Conservation (phyloP, 2,888 invertebrate genomes). For the Acleris literana region DNA sequence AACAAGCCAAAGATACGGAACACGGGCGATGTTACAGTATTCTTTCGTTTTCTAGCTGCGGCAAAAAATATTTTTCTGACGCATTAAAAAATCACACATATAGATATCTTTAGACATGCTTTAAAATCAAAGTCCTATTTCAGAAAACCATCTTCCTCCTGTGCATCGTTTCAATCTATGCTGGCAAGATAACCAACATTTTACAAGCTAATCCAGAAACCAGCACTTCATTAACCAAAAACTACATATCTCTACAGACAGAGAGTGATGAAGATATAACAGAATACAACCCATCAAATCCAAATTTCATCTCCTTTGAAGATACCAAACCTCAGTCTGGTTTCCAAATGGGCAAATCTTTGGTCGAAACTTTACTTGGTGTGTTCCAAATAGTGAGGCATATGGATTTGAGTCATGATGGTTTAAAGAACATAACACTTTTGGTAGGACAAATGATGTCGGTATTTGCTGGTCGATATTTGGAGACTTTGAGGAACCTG, state of each 20-base stretch:
- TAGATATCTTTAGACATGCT: no score
- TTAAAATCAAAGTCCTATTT: not conserved
- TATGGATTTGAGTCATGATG: conserved; percentile 29
- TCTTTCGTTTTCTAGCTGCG: no score
- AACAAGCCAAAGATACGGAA: no score
- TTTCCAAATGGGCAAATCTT: conserved; percentile 20
- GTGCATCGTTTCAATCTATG: conserved; percentile 14
- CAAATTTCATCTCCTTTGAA: not conserved
- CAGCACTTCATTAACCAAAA: not conserved
- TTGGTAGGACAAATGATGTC: conserved; percentile 36
- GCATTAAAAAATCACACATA: no score
- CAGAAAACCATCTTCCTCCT: conserved; percentile 19
- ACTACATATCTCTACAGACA: not conserved
- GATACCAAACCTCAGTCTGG: conserved; percentile 2
- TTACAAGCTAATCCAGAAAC: conserved; percentile 1
- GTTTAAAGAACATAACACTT: conserved; percentile 29
- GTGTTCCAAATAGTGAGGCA: conserved; percentile 30
- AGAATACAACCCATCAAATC: conserved; percentile 8
- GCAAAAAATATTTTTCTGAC: no score
- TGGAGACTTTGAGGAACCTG: conserved; percentile 36
- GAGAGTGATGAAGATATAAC: not conserved
- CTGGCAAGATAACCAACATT: conserved; percentile 6
- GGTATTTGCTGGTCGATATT: conserved; percentile 38
- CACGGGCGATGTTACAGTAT: no score
- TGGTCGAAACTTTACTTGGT: conserved; percentile 12